Percentiles rank a stretch among this genome's conserved stretches.
phyloP scores from a whole-genome alignment of 2,797 vertebrate species.

The Sarcophilus harrisii region DNA sequence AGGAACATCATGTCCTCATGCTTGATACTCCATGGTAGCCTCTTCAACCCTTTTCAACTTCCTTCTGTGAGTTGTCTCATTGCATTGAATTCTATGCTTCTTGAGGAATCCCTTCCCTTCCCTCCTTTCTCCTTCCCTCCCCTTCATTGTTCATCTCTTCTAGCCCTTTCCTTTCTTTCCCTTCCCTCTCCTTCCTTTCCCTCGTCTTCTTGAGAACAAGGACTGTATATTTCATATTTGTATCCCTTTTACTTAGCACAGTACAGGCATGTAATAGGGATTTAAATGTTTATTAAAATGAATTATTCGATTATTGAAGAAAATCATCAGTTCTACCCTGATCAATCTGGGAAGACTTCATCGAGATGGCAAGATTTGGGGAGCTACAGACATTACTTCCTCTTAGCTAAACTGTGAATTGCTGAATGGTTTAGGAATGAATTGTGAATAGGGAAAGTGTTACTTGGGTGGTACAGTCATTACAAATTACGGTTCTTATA shows the following conservation, averaged over 20 bases:
- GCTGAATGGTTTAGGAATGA: slow-evolving; percentile 36
- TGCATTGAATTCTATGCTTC: background rate
- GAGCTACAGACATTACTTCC: background rate
- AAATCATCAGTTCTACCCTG: background rate
- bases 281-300: background rate
- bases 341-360: background rate
- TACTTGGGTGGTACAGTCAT: slow-evolving; percentile 22
- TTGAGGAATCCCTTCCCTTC: background rate
- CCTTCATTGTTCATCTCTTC: too few species aligned
- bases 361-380: background rate
- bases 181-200: too few species aligned
- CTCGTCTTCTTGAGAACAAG: background rate
- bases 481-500: slow-evolving; percentile 57
- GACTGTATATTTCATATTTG: background rate
- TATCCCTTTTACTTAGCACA: background rate
- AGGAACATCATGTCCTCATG: background rate
- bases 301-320: background rate
- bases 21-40: background rate
- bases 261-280: background rate
- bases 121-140: too few species aligned
- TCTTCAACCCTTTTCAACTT: background rate
- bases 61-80: background rate
- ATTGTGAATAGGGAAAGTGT: slow-evolving; percentile 46
- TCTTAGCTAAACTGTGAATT: slow-evolving; percentile 53
- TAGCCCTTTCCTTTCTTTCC: too few species aligned